These are phyloP conservation scores for Mythimna ferrago DNA, from an alignment of 2,888 invertebrate species.

Conservation along the genomic window DNA sequence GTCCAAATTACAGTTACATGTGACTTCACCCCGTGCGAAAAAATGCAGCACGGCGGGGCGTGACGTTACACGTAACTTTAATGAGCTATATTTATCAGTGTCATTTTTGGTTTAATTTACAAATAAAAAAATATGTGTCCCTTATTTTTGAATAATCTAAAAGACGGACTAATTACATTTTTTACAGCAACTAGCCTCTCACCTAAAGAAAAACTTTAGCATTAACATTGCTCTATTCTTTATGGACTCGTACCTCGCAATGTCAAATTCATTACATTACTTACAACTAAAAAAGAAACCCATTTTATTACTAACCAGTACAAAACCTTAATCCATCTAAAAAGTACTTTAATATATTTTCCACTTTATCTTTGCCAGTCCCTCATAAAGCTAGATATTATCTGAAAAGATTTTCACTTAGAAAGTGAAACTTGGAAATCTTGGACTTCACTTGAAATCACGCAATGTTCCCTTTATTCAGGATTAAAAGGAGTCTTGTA, in stretches of 20 bases:
- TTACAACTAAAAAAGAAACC: slow-evolving; percentile 21
- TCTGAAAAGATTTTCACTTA: slow-evolving; percentile 49
- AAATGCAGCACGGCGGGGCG: no score
- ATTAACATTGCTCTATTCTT: background rate
- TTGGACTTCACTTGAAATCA: slow-evolving; percentile 24
- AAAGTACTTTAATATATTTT: slow-evolving; percentile 40
- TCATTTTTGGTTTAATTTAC: no score
- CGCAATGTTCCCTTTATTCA: slow-evolving; percentile 30
- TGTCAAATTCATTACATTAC: slow-evolving; percentile 25
- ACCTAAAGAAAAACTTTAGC: no score
- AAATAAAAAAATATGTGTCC: no score
- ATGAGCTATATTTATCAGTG: no score
- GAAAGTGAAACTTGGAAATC: slow-evolving; percentile 33
- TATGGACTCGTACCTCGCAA: slow-evolving; percentile 4
- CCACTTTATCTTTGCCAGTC: slow-evolving; percentile 28
- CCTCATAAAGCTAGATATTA: slow-evolving; percentile 44
- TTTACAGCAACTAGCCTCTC: no score
- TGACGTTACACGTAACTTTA: no score
- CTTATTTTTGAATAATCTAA: no score
- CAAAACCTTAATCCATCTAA: slow-evolving; percentile 33
- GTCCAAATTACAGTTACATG: no score
- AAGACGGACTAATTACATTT: no score
- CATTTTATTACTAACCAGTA: background rate
- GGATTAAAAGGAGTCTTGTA: slow-evolving; percentile 19
- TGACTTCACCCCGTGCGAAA: no score